Evolutionary conservation across 2,888 invertebrate species (phyloP).

Genomic region (Eilema sororculum): DNA sequence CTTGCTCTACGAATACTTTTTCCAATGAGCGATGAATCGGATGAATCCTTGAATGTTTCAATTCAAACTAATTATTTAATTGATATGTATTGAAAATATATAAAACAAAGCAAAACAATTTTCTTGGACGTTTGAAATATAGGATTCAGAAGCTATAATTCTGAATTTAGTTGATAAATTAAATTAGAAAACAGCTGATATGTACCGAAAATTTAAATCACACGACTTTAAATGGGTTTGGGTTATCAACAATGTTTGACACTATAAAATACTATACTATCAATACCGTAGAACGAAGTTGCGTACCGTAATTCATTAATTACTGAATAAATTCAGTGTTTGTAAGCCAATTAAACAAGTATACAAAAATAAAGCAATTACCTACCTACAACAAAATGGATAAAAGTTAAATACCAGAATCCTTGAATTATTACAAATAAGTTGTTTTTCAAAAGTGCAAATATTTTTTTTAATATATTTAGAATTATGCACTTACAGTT

Average conservation of each 20-base stretch:
- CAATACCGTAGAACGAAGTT: neutral
- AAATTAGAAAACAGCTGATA: neutral
- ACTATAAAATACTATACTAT: too few species aligned
- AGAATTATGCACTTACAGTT: neutral
- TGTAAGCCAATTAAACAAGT: neutral
- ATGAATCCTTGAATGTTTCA: neutral
- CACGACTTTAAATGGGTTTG: neutral
- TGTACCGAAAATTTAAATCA: neutral
- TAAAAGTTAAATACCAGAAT: neutral
- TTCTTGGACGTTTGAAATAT: neutral
- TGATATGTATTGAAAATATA: neutral
- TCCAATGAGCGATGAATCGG: neutral
- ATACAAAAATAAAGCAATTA: neutral
- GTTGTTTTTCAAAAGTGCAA: neutral
- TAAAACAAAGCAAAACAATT: neutral
- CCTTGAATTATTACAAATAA: neutral
- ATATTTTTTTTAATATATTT: neutral
- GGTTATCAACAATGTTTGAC: neutral
- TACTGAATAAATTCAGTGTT: neutral
- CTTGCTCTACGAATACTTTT: neutral
- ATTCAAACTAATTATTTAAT: neutral
- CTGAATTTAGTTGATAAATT: neutral
- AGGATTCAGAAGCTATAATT: neutral
- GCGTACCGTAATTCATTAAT: neutral
- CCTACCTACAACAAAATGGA: neutral